Evolutionary conservation across 1,140 invertebrate genomes (phyloP).

Genomic region (Campoletis sonorensis): DNA sequence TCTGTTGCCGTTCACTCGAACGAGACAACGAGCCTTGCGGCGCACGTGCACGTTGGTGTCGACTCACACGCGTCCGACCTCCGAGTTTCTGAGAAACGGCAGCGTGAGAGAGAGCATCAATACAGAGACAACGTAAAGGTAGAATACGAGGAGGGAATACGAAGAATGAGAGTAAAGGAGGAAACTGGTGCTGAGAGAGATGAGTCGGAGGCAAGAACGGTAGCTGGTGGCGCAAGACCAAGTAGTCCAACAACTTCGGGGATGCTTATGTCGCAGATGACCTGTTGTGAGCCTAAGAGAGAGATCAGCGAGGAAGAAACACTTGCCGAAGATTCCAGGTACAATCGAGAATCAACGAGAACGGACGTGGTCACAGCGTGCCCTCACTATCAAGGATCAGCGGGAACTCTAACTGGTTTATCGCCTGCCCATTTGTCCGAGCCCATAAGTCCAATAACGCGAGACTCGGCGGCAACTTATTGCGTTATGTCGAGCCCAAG

Average conservation of each 20-base stretch:
- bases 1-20: slow-evolving; percentile 47
- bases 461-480: slow-evolving; percentile 51
- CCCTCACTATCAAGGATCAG: slow-evolving; percentile 51
- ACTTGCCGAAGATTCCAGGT: slow-evolving; percentile 27
- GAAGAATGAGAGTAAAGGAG: slow-evolving; percentile 52
- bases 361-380: slow-evolving; percentile 39
- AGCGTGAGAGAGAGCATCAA: slow-evolving; percentile 48
- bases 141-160: slow-evolving; percentile 35
- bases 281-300: slow-evolving; percentile 22
- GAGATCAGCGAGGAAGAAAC: slow-evolving; percentile 38
- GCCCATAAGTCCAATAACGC: neutral
- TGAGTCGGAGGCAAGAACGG: slow-evolving; percentile 43
- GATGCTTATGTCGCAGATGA: slow-evolving; percentile 11
- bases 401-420: neutral
- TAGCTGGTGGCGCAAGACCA: neutral
- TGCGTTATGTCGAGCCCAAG: slow-evolving; percentile 66
- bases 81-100: slow-evolving; percentile 59
- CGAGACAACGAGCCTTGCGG: slow-evolving; percentile 41
- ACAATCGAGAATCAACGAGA: neutral
- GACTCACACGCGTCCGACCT: slow-evolving; percentile 53
- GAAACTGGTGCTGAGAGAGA: slow-evolving; percentile 46
- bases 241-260: slow-evolving; percentile 37
- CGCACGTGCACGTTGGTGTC: slow-evolving; percentile 56
- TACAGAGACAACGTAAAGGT: slow-evolving; percentile 42
- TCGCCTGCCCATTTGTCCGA: slow-evolving; percentile 32